Percentiles rank a stretch among this genome's conserved stretches.
These are phyloP conservation scores for Chaunax sp. DNA, from an alignment of 2,797 vertebrate species.

Conservation along the genomic window DNA sequence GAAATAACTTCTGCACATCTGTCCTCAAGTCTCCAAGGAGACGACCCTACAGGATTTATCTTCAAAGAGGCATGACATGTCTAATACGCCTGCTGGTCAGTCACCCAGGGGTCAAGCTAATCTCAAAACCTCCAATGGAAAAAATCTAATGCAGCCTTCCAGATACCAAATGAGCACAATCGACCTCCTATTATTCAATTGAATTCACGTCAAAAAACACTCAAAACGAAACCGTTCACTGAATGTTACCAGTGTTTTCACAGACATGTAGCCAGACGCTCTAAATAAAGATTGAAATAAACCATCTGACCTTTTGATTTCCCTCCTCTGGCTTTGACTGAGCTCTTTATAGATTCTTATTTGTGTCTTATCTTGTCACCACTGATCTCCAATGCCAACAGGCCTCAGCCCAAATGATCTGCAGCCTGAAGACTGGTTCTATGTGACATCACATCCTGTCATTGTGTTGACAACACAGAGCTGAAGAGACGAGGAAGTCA, in stretches of 20 bases:
- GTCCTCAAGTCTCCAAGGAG: conserved; percentile 43
- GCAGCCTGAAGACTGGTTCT: conserved; percentile 28
- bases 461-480: conserved; percentile 60
- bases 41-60: conserved; percentile 58
- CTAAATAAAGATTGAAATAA: conserved; percentile 31
- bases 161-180: conserved; percentile 34
- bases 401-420: conserved; percentile 16
- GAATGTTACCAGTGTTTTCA: conserved; percentile 12
- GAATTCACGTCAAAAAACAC: conserved; percentile 22
- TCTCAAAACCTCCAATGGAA: conserved; percentile 54
- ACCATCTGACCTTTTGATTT: conserved; percentile 24
- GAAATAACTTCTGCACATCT: conserved; percentile 23
- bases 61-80: conserved; percentile 58
- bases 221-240: conserved; percentile 35
- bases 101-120: conserved; percentile 60
- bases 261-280: conserved; percentile 4
- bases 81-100: conserved; percentile 55
- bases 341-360: too few species aligned
- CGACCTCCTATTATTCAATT: conserved; percentile 27
- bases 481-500: conserved; percentile 27
- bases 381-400: conserved; percentile 24
- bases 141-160: conserved; percentile 35
- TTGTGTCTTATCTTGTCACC: too few species aligned
- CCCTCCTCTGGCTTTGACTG: conserved; percentile 22
- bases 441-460: conserved; percentile 74